These are phyloP conservation scores for Auanema freiburgensis DNA, from an alignment of 2,888 invertebrate genomes.

Conservation along the genomic window DNA sequence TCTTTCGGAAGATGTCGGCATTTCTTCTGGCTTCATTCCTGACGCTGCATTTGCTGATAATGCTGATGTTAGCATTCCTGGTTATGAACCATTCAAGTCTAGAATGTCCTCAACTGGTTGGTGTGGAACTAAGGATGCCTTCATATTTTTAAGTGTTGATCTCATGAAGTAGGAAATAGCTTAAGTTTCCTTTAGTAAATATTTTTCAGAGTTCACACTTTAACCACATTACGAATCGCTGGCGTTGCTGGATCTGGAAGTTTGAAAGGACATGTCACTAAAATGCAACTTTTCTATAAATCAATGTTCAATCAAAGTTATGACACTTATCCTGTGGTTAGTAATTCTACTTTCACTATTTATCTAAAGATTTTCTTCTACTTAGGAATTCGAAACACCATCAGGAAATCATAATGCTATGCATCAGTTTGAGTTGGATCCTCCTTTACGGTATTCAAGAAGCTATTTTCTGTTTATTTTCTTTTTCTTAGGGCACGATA, in stretches of 20 bases:
- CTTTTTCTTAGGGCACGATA: constrained; percentile 77
- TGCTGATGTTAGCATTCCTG: constrained; percentile 72
- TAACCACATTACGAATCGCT: constrained; percentile 61
- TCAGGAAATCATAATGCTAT: constrained; percentile 83
- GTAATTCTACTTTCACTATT: constrained; percentile 19
- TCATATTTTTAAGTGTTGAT: constrained; percentile 92
- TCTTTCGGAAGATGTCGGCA: constrained; percentile 84
- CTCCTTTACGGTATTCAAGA: constrained; percentile 73
- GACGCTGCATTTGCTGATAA: constrained; percentile 83
- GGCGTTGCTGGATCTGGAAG: constrained; percentile 62
- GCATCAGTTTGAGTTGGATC: constrained; percentile 90
- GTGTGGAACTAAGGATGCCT: constrained; percentile 81
- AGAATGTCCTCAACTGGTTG: constrained; percentile 62
- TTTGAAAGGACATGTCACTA: constrained; percentile 82
- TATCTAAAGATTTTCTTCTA: not conserved
- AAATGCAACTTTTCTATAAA: constrained; percentile 94
- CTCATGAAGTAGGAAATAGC: constrained; percentile 73
- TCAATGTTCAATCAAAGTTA: constrained; percentile 90
- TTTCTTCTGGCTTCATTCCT: constrained; percentile 87
- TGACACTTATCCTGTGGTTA: constrained; percentile 86
- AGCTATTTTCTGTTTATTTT: not conserved
- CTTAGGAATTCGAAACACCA: constrained; percentile 69
- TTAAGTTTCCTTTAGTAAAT: not conserved
- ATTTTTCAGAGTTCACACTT: constrained; percentile 77
- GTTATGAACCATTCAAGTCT: constrained; percentile 70